These are phyloP conservation scores for Mugil cephalus DNA, from an alignment of 2,113 vertebrate species.

Conservation along the genomic window DNA sequence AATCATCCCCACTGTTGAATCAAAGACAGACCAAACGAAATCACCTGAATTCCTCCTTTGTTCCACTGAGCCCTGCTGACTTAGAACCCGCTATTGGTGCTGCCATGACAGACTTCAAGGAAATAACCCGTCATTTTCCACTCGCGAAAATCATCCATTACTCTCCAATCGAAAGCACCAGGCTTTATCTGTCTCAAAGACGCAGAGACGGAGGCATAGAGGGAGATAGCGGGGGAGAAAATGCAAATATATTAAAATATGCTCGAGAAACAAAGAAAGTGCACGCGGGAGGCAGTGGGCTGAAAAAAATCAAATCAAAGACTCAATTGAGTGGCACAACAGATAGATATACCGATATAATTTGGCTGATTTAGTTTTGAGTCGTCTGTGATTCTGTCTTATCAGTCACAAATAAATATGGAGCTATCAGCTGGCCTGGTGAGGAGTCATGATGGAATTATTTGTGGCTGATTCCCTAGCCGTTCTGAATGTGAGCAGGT, in stretches of 20 bases:
- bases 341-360: slow-evolving; percentile 65
- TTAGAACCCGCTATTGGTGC: slow-evolving; percentile 41
- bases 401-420: slow-evolving; percentile 52
- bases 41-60: slow-evolving; percentile 47
- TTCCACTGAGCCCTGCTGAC: slow-evolving; percentile 40
- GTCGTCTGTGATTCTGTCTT: slow-evolving; percentile 52
- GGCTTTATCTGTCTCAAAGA: slow-evolving; percentile 61
- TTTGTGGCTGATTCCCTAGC: neutral
- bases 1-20: slow-evolving; percentile 17
- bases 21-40: slow-evolving; percentile 47
- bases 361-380: slow-evolving; percentile 60
- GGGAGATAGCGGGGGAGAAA: slow-evolving; percentile 35
- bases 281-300: slow-evolving; percentile 37
- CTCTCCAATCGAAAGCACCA: slow-evolving; percentile 46
- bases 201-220: slow-evolving; percentile 5
- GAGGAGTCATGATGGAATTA: neutral
- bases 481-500: neutral
- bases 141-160: slow-evolving; percentile 69
- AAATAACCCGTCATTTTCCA: slow-evolving; percentile 72
- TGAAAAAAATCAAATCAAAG: slow-evolving; percentile 63
- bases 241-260: slow-evolving; percentile 68
- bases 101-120: slow-evolving; percentile 57
- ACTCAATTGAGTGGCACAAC: slow-evolving; percentile 64
- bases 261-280: slow-evolving; percentile 38
- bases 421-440: slow-evolving; percentile 16